Conservation (phyloP, 1,140 invertebrate genomes). For the Melanaphis sacchari region DNA sequence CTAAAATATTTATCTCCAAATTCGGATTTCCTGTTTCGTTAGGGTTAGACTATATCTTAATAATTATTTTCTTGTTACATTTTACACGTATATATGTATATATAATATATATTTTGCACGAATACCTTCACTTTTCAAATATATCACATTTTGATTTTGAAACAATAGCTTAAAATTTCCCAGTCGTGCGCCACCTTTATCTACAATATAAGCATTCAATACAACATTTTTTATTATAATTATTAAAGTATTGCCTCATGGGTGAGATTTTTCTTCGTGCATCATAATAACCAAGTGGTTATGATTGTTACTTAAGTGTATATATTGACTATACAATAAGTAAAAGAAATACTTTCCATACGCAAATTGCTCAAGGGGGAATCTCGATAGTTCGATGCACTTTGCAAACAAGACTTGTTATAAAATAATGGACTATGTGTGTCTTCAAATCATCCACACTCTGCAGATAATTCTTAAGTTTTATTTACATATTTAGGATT, state of each 20-base stretch:
- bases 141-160: slow-evolving; percentile 41
- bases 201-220: not conserved
- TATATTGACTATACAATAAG: slow-evolving; percentile 35
- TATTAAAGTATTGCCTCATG: slow-evolving; percentile 12
- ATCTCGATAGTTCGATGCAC: slow-evolving; percentile 54
- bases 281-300: slow-evolving; percentile 34
- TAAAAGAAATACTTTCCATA: slow-evolving; percentile 48
- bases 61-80: not conserved
- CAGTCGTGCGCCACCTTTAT: slow-evolving; percentile 34
- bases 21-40: not conserved
- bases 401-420: slow-evolving; percentile 28
- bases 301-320: not conserved
- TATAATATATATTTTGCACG: slow-evolving; percentile 11
- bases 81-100: not conserved
- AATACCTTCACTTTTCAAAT: slow-evolving; percentile 55
- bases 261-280: slow-evolving; percentile 35
- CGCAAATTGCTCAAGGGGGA: slow-evolving; percentile 21
- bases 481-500: not conserved
- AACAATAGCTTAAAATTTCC: slow-evolving; percentile 45
- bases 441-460: not conserved
- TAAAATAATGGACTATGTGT: not conserved
- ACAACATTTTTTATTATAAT: slow-evolving; percentile 22
- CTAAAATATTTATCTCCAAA: not conserved
- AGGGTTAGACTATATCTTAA: not conserved
- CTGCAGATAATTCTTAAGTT: not conserved